Conservation (phyloP, 2,797 vertebrate species). For the Scyliorhinus canicula region DNA sequence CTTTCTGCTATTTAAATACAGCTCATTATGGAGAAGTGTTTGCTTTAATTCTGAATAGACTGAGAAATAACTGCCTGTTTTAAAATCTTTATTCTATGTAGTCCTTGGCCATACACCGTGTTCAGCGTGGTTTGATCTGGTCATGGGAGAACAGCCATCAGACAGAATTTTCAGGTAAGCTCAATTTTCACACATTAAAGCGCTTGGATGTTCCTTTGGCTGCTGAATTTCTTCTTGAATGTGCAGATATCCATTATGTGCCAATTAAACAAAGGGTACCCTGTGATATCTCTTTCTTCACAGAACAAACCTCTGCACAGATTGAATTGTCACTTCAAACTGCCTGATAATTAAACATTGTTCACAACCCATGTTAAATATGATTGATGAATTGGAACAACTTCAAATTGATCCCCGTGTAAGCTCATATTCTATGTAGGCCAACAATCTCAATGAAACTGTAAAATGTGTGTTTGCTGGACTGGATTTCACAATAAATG, state of each 20-base stretch:
- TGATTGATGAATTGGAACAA: not conserved
- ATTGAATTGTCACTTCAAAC: not conserved
- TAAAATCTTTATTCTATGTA: slow-evolving; percentile 49
- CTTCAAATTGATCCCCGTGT: not conserved
- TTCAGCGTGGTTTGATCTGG: slow-evolving; percentile 95
- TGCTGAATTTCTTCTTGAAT: not conserved
- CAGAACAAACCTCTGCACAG: not conserved
- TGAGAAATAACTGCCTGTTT: slow-evolving; percentile 46
- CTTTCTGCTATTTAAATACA: not conserved
- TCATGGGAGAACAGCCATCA: slow-evolving; percentile 94
- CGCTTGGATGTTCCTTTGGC: not conserved
- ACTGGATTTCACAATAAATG: not conserved
- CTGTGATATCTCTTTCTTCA: not conserved
- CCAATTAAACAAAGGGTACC: not conserved
- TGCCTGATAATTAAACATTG: not conserved
- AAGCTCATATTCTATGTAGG: not conserved
- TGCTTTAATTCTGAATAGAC: not conserved
- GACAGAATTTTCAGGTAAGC: slow-evolving; percentile 97
- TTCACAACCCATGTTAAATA: not conserved
- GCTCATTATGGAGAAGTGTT: not conserved
- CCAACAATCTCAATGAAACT: not conserved
- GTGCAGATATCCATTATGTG: not conserved
- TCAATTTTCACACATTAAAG: not conserved
- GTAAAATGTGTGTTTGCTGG: not conserved
- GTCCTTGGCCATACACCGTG: slow-evolving; percentile 97